Percentiles rank a stretch among this genome's conserved stretches.
Evolutionary conservation across 2,888 invertebrate species (phyloP).

Genomic region (Phyto melanocephala): DNA sequence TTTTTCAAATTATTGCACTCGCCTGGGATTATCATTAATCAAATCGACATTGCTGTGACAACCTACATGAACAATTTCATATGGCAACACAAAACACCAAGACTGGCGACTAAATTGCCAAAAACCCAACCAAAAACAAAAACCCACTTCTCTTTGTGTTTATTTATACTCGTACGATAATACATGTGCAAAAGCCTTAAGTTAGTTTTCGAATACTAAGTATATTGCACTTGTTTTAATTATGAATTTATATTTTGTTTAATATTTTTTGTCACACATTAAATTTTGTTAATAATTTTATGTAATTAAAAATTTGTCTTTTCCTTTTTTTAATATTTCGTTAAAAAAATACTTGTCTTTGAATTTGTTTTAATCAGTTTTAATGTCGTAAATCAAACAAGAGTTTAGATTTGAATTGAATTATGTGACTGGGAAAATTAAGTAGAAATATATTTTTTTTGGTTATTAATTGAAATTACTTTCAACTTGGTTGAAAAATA

Average conservation of each 20-base stretch:
- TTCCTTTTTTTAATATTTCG: background rate
- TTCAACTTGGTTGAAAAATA: too few species aligned
- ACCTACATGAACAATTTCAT: slow-evolving; percentile 63
- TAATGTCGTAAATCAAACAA: slow-evolving; percentile 15
- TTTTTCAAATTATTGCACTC: slow-evolving; percentile 40
- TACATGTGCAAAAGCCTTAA: background rate
- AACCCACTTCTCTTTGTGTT: slow-evolving; percentile 40
- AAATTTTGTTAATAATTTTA: slow-evolving; percentile 50
- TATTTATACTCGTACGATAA: background rate
- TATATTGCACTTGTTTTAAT: slow-evolving; percentile 55
- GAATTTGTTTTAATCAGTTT: slow-evolving; percentile 23
- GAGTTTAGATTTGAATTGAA: background rate
- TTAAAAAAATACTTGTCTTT: background rate
- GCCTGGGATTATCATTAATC: slow-evolving; percentile 64
- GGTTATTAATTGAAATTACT: too few species aligned
- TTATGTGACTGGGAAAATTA: background rate
- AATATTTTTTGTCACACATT: slow-evolving; percentile 40
- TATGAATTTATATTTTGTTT: slow-evolving; percentile 43
- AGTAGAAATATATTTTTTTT: too few species aligned
- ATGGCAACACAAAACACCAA: slow-evolving; percentile 32
- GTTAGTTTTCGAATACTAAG: background rate
- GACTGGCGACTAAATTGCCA: slow-evolving; percentile 49
- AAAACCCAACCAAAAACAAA: slow-evolving; percentile 6
- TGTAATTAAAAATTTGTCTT: slow-evolving; percentile 42
- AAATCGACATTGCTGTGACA: slow-evolving; percentile 65